Base-by-base conservation (phyloP, 37 sponge, comb jelly and placozoan genomes). In the Agelas oroides region DNA sequence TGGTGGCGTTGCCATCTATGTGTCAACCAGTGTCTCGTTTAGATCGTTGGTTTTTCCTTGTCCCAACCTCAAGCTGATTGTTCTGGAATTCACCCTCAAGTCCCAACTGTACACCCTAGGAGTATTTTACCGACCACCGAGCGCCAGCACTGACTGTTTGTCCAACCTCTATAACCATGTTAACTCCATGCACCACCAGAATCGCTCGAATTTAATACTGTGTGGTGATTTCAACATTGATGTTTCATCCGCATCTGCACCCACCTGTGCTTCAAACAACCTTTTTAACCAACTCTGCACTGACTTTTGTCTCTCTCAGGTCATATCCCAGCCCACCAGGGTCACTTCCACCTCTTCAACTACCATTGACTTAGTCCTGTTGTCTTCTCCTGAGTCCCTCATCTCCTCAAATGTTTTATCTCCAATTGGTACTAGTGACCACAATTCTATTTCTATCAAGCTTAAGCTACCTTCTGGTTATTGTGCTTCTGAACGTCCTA, bases 391-490 rank as follows among this genome's bases (percentile, higher is more conserved):
- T 28, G n/a, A 40, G 40, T 34, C 53, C 24, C 75, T 73, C n/a
- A n/a, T 52, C 37, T 53, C 24, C n/a, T 73, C n/a, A 19, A 5
- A 2, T 39, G 53, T 39, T 27, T 18, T 25, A 21, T 20, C 75
- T 73, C 75, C 75, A 27, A n/a, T 73, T 20, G 53, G 46, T 17
- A 53, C 20, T 53, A 39, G 41, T 73, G 55, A 73, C 37, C 75
- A 73, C 34, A 38, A 37, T 14, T 31, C 71, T 70, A 33, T 70
- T 69, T 35, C 33, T 33, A 6, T 32, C 21, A 33, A 1, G 2
- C 21, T 69, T 31, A 24, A 21, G 20, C 37, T 31, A 21, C 70
- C 36, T 28, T 69, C 70, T 11, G 23, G 13, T 21, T 12, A 23
- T 14, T 11, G 39, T 70, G 30, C 71, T 13, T 11, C 39, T 11